phyloP scores from a whole-genome alignment of 2,113 vertebrate genomes.

The Mesembrinibis cayennensis region DNA sequence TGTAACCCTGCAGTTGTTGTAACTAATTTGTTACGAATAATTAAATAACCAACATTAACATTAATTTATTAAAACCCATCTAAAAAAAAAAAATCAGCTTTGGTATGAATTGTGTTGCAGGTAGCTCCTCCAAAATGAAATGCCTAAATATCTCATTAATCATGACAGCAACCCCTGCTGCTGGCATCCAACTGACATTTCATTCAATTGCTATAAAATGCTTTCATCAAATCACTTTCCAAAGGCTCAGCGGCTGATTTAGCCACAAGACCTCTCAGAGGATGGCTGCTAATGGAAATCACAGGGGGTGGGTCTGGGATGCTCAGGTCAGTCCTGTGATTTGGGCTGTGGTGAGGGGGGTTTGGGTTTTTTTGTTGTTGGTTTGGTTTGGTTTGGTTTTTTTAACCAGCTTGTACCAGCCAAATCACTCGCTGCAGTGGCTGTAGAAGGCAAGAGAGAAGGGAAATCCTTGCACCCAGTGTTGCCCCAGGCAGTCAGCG shows the following conservation, averaged over 20 bases:
- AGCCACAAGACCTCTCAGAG: neutral
- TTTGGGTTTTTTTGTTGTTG: neutral
- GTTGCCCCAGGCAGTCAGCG: neutral
- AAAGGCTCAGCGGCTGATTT: neutral
- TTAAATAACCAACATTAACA: slow-evolving; percentile 50
- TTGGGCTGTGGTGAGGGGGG: neutral
- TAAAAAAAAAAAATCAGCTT: neutral
- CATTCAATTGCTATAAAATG: slow-evolving; percentile 12
- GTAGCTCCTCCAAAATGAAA: slow-evolving; percentile 49
- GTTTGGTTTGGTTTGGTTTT: neutral
- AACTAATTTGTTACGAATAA: slow-evolving; percentile 35
- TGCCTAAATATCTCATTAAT: slow-evolving; percentile 41
- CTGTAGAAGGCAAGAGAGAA: neutral
- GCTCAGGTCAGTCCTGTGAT: neutral
- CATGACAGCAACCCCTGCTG: slow-evolving; percentile 37
- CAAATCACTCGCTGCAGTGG: neutral
- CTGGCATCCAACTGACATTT: neutral
- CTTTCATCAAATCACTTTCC: slow-evolving; percentile 39
- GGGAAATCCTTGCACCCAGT: neutral
- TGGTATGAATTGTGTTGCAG: slow-evolving; percentile 18
- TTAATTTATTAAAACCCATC: slow-evolving; percentile 50
- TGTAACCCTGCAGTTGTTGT: neutral
- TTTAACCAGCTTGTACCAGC: neutral
- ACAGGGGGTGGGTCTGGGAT: neutral
- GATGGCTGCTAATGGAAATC: slow-evolving; percentile 1